A percentile compares a stretch with the other conserved stretches of the same genome.
Evolutionary conservation across 2,113 vertebrate genomes (phyloP).

Genomic region (Camarhynchus parvulus): DNA sequence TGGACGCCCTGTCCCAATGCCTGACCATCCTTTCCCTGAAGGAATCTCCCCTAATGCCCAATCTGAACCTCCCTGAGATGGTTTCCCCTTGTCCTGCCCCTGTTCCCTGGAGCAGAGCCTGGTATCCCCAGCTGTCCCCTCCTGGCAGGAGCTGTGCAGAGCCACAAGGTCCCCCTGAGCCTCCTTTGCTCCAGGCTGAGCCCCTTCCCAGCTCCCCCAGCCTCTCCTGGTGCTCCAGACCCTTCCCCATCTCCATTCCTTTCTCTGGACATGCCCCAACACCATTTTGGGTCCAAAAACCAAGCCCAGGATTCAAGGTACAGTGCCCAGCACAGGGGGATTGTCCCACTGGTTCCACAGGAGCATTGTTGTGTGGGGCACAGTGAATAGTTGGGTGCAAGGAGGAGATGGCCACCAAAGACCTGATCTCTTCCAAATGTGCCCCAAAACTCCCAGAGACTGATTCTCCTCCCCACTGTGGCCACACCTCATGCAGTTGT

Average conservation of each 20-base stretch:
- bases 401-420: background rate
- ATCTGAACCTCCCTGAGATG: background rate
- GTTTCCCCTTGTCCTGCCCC: background rate
- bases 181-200: background rate
- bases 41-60: background rate
- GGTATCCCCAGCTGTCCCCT: fast-evolving
- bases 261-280: fast-evolving
- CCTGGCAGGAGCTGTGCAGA: background rate
- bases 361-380: fast-evolving
- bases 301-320: too few species aligned
- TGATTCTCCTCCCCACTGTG: background rate
- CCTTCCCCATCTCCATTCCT: fast-evolving
- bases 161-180: fast-evolving
- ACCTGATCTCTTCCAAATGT: background rate
- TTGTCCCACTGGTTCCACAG: background rate
- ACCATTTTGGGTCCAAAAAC: background rate
- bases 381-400: background rate
- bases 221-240: fast-evolving
- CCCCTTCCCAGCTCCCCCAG: background rate
- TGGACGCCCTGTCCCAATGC: background rate
- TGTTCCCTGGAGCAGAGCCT: background rate
- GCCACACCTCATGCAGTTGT: background rate
- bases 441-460: background rate
- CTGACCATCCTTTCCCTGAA: background rate
- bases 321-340: background rate